These are phyloP conservation scores for Eulemur rufifrons DNA, from an alignment of 2,113 vertebrate species.

Conservation along the genomic window DNA sequence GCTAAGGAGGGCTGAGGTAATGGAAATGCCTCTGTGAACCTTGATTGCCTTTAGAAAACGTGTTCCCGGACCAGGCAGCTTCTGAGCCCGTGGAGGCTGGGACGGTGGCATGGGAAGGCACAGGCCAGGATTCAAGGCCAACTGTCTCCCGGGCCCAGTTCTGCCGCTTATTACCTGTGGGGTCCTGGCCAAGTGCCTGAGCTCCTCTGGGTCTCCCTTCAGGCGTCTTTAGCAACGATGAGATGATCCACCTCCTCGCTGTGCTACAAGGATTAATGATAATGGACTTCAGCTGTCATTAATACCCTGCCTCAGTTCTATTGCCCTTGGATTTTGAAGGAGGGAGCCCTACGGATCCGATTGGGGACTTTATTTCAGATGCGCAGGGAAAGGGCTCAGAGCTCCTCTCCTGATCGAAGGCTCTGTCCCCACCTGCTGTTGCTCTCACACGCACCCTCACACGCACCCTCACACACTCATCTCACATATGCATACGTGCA, in stretches of 20 bases:
- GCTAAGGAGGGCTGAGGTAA: not conserved
- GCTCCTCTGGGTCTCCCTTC: not conserved
- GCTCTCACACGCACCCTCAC: not conserved
- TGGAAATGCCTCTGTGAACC: not conserved
- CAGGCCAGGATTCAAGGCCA: too few species aligned
- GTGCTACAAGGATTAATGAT: not conserved
- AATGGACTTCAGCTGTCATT: not conserved
- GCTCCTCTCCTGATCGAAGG: not conserved
- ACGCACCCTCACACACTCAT: not conserved
- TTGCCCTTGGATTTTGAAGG: not conserved
- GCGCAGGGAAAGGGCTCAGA: not conserved
- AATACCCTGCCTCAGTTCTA: not conserved
- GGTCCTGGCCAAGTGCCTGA: not conserved
- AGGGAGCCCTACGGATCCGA: not conserved
- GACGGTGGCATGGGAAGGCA: not conserved
- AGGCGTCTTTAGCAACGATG: not conserved
- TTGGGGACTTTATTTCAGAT: not conserved
- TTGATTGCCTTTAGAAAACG: not conserved
- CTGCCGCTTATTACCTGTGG: not conserved
- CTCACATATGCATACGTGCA: accelerated
- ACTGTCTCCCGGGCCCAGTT: not conserved
- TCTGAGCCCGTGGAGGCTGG: not conserved
- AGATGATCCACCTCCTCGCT: not conserved
- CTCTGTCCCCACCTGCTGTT: not conserved
- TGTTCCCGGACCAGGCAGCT: not conserved